phyloP scores from a whole-genome alignment of 2,888 invertebrate genomes.

The Latrodectus elegans region DNA sequence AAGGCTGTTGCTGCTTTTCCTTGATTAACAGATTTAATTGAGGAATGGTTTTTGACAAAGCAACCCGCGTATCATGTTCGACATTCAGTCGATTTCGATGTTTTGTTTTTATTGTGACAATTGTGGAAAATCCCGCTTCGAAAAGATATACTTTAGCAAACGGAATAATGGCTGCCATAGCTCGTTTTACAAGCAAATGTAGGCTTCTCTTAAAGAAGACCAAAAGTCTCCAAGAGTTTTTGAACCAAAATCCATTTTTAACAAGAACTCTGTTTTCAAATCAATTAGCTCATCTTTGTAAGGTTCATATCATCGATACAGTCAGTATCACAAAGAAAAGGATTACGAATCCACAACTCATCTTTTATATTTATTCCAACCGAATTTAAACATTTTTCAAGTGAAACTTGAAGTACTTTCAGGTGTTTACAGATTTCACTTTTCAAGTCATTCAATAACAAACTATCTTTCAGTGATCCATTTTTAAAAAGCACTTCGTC shows the following conservation, averaged over 20 bases:
- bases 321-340: not conserved
- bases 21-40: constrained; percentile 51
- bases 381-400: too few species aligned
- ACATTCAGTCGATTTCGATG: constrained; percentile 58
- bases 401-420: too few species aligned
- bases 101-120: constrained; percentile 61
- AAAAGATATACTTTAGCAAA: constrained; percentile 56
- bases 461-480: constrained; percentile 19
- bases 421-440: too few species aligned
- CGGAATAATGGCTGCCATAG: constrained; percentile 61
- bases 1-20: constrained; percentile 55
- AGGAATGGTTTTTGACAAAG: constrained; percentile 53
- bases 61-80: constrained; percentile 50
- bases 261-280: too few species aligned
- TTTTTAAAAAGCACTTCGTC: constrained; percentile 49
- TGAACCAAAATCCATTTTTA: too few species aligned
- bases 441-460: not conserved
- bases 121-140: constrained; percentile 55
- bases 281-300: too few species aligned
- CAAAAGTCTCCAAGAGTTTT: too few species aligned
- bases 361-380: too few species aligned
- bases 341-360: too few species aligned
- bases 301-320: too few species aligned
- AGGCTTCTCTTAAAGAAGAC: too few species aligned
- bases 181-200: constrained; percentile 56